Evolutionary conservation across 2,888 invertebrate genomes (phyloP).

Genomic region (Rhodophaea formosa): DNA sequence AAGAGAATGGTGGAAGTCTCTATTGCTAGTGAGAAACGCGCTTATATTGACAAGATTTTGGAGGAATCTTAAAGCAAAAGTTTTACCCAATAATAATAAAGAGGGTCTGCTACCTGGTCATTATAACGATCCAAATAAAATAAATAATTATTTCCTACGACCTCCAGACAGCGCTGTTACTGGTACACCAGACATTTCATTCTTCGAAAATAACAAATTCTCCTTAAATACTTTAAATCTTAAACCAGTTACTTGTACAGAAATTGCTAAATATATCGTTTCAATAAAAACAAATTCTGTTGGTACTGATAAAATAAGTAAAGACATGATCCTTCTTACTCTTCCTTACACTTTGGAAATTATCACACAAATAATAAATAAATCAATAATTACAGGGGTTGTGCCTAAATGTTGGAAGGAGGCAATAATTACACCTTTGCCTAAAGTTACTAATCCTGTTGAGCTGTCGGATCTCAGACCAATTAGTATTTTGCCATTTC

Average conservation of each 20-base stretch:
- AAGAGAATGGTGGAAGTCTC: not conserved
- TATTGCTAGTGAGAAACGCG: not conserved
- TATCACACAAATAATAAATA: not conserved
- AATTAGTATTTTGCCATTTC: not conserved
- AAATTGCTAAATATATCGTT: not conserved
- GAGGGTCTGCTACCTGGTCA: not conserved
- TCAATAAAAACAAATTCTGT: not conserved
- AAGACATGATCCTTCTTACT: not conserved
- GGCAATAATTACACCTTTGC: not conserved
- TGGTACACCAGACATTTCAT: not conserved
- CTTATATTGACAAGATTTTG: not conserved
- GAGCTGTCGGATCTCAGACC: not conserved
- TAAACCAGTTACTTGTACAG: not conserved
- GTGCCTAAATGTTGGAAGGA: not conserved
- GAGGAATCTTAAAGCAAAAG: not conserved
- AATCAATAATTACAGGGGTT: not conserved
- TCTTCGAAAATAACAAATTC: not conserved
- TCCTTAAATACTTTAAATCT: not conserved
- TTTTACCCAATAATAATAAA: not conserved
- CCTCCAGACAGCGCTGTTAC: not conserved
- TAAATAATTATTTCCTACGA: not conserved
- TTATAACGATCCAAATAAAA: not conserved
- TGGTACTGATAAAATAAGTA: not conserved
- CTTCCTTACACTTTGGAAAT: not conserved
- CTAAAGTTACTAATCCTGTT: not conserved